Base-by-base conservation (phyloP, 1,140 invertebrate species). In the Ostrea edulis region DNA sequence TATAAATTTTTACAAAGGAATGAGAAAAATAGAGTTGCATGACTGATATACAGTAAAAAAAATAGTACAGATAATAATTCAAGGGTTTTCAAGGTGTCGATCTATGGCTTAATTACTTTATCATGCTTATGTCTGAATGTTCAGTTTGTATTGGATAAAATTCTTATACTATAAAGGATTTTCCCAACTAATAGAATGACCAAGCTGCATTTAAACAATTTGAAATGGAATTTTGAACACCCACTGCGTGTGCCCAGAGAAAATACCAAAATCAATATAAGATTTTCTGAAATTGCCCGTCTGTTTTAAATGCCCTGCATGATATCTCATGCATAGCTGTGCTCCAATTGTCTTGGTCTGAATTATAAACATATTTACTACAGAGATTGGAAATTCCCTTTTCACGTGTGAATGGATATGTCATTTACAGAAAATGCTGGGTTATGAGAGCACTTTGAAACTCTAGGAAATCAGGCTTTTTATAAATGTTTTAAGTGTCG, bases 401-500 rank as follows among this genome's bases (percentile, higher is more conserved):
- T 9, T 77, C 22, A 77, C 68, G 68, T 77, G 35, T 77, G 29
- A 77, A 77, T 29, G 68, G 68, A 77, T 77, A 25, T 29, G 29
- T 29, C 68, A 29, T 77, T 77, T 77, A 77, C 68, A 77, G 68
- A 77, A 77, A 77, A 29, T 29, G 68, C 68, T 77, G 68, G 68
- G 68, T 77, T 35, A 35, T 77, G 22, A 35, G 29, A n/a, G 25
- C 68, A 77, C 14, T 77, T 12, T 25, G 68, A 22, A 77, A 77
- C 68, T 77, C 68, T 77, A 35, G 68, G 68, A 77, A n/a, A 77
- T 77, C 25, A 0, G 14, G 68, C 68, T 77, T 77, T 77, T 44
- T 77, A 77, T 12, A 77, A 11, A 35, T 29, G 35, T 9, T 44
- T 35, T 12, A 71, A 77, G 68, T 77, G 68, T 77, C 25, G 35